Evolutionary conservation across 2,113 vertebrate species (phyloP), one percentile per base, ranked within the genome.

Genomic region (Todiramphus saurophagus): DNA sequence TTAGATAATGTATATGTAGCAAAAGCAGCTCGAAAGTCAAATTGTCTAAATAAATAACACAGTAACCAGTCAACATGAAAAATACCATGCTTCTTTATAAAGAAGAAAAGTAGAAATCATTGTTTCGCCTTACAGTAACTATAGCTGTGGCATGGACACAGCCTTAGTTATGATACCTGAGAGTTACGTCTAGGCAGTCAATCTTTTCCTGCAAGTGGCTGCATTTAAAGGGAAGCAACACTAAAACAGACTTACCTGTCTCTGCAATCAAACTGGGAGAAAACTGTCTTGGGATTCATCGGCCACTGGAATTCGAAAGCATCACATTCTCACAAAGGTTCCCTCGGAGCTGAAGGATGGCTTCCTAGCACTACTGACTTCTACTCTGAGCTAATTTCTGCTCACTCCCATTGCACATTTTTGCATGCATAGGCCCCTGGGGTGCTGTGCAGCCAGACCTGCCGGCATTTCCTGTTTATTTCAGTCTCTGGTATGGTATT

Each of bases 401-500:
- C 83, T 93, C 0, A 0, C 33, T 95, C 83, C 90, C 88, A 53
- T 35, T 62, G 84, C 76, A 74, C 83, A 15, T 91, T 86, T 88
- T 51, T 81, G n/a, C 72, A 27, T 59, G 63, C 81, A 82, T 39
- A 55, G 82, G 62, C 56, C 96, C 79, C 87, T 59, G 30, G 93
- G 77, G 94, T 85, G 77, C 67, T 41, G 86, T 92, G 83, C 58
- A 72, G 96, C 53, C 92, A 95, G 89, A 87, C 86, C 88, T 89
- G 87, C 70, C 20, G 8, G 89, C 81, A 37, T 37, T 94, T 91
- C 92, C 81, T 92, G 69, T 96, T 94, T 96, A 94, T 95, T 94
- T 97, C 92, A 79, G 74, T 69, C 70, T 69, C 92, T 80, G 44
- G 10, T 87, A 78, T 92, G 78, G 87, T 79, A 91, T 50, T 92